phyloP scores from a whole-genome alignment of 2,113 vertebrate species.

The Alethe diademata region DNA sequence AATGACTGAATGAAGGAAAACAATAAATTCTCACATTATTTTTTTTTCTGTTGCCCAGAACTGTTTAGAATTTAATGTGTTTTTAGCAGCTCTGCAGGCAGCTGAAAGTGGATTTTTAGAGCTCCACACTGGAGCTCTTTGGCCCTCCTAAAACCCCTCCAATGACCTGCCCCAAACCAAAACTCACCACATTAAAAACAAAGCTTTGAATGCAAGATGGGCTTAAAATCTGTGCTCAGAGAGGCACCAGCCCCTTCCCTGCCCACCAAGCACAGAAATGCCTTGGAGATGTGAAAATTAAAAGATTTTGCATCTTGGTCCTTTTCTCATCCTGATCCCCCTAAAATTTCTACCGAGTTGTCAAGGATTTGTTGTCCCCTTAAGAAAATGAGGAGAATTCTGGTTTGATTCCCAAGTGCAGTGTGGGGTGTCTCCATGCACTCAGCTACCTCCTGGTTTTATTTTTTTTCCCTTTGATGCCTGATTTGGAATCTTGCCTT shows the following conservation, averaged over 20 bases:
- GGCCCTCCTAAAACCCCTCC: too few species aligned
- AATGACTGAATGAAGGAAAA: background rate
- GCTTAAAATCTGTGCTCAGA: background rate
- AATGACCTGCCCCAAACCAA: background rate
- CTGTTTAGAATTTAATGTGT: background rate
- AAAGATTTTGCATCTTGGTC: accelerated
- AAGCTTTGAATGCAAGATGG: background rate
- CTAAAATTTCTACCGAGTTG: background rate
- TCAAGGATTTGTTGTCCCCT: background rate
- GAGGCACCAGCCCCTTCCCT: background rate
- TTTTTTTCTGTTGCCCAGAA: background rate
- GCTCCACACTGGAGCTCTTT: background rate
- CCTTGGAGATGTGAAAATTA: background rate
- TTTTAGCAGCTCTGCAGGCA: background rate
- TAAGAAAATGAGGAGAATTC: accelerated
- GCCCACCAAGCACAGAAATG: accelerated
- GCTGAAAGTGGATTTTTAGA: background rate
- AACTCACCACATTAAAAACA: background rate
- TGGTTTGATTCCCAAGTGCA: background rate
- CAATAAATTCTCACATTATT: background rate
- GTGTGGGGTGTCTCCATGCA: accelerated
- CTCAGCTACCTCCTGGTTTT: background rate
- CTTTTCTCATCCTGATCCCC: background rate
- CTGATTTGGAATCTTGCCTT: background rate
- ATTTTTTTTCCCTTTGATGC: too few species aligned